Conservation (phyloP, 2,797 vertebrate species). For the Lacerta viridis region DNA sequence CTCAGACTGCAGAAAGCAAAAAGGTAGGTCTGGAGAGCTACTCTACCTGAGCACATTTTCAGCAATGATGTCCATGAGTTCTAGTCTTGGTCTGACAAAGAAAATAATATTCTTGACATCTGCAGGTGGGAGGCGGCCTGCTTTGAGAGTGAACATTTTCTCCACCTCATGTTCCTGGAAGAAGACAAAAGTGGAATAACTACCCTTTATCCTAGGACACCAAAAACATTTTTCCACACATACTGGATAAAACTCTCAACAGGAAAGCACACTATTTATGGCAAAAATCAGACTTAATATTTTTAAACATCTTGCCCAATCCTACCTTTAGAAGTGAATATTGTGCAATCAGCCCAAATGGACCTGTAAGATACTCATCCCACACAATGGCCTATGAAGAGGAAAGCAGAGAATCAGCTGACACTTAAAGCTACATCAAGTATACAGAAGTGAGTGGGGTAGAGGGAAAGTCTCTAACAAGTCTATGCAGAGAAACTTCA, state of each 20-base stretch:
- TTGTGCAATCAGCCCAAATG: conserved; percentile 96
- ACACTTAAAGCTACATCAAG: not conserved
- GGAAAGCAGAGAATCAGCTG: not conserved
- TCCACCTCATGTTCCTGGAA: conserved; percentile 97
- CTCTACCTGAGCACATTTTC: conserved; percentile 91
- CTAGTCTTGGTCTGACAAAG: conserved; percentile 93
- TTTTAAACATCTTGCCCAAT: not conserved
- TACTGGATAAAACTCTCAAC: not conserved
- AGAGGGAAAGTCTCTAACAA: not conserved
- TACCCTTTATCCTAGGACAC: too few species aligned
- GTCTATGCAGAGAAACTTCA: too few species aligned
- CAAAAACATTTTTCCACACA: not conserved
- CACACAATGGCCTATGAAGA: conserved; percentile 94
- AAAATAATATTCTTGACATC: conserved; percentile 98
- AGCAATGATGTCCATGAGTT: conserved; percentile 97
- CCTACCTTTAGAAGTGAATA: conserved; percentile 95
- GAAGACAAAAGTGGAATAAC: not conserved
- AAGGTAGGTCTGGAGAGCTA: not conserved
- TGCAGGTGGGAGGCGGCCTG: conserved; percentile 88
- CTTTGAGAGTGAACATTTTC: conserved; percentile 98
- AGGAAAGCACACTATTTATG: not conserved
- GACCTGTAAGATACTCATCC: conserved; percentile 97
- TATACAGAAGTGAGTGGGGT: too few species aligned
- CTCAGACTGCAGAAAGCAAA: not conserved
- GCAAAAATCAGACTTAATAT: not conserved